These are phyloP conservation scores for Heliconius congener DNA, from an alignment of 1,140 invertebrate species.

Conservation along the genomic window DNA sequence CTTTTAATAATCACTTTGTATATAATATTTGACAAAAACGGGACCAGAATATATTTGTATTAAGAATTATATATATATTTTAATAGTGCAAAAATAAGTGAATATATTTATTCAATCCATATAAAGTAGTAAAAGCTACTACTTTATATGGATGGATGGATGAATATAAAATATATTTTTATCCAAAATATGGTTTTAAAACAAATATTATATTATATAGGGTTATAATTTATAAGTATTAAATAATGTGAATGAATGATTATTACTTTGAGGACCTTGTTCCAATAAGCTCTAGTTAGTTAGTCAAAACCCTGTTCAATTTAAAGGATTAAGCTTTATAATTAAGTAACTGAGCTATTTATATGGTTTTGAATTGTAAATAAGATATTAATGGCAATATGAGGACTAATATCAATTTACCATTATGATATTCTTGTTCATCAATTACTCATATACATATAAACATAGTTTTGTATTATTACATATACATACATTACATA, in stretches of 20 bases:
- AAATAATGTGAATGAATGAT: not conserved
- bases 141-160: too few species aligned
- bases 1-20: not conserved
- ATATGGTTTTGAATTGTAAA: not conserved
- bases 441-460: not conserved
- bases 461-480: not conserved
- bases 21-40: not conserved
- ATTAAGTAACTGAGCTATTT: not conserved
- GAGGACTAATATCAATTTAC: constrained; percentile 16
- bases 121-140: not conserved
- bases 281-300: constrained; percentile 4
- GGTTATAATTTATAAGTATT: not conserved
- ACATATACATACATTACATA: not conserved
- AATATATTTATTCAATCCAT: not conserved
- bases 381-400: not conserved
- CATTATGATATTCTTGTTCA: not conserved
- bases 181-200: not conserved
- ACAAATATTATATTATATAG: not conserved
- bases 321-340: not conserved
- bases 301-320: not conserved
- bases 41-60: not conserved
- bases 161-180: not conserved
- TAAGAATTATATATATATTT: not conserved
- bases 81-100: not conserved
- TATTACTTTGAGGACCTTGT: not conserved